Percentiles rank a stretch among this genome's conserved stretches.
These are phyloP conservation scores for Aphaenogaster ashmeadi DNA, from an alignment of 1,140 invertebrate genomes.

Conservation along the genomic window DNA sequence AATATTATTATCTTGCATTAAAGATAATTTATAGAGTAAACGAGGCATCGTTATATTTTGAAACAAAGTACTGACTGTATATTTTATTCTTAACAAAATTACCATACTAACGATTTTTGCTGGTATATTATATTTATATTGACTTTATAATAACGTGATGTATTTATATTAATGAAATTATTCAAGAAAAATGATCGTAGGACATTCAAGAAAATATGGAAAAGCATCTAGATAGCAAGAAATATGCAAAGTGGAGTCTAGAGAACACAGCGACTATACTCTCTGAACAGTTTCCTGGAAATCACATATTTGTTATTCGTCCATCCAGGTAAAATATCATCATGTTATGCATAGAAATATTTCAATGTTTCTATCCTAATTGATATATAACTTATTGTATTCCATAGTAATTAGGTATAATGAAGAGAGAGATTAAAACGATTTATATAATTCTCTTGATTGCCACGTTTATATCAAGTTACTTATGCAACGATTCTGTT, in stretches of 20 bases:
- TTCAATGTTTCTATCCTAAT: not conserved
- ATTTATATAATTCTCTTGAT: slow-evolving; percentile 6
- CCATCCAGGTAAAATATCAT: slow-evolving; percentile 88
- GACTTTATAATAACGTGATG: not conserved
- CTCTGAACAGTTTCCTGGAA: slow-evolving; percentile 90
- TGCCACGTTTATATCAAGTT: not conserved
- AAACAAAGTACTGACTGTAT: not conserved
- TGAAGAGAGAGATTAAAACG: not conserved
- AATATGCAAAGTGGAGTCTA: slow-evolving; percentile 93
- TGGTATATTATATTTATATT: not conserved
- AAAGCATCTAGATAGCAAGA: slow-evolving; percentile 90
- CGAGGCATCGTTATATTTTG: not conserved
- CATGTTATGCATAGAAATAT: not conserved
- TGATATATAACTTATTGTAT: slow-evolving; percentile 21
- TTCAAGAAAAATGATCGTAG: slow-evolving; percentile 82
- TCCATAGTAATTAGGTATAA: not conserved
- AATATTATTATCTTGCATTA: not conserved
- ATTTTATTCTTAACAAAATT: not conserved
- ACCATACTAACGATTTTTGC: not conserved
- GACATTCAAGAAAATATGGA: slow-evolving; percentile 94
- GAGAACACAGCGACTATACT: slow-evolving; percentile 91
- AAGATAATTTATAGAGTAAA: not conserved
- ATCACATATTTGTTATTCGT: slow-evolving; percentile 92
- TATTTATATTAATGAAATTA: slow-evolving; percentile 13
- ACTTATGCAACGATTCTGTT: slow-evolving; percentile 71